Base-by-base conservation (phyloP, 2,113 vertebrate species). In the Pogonocichla stellata region DNA sequence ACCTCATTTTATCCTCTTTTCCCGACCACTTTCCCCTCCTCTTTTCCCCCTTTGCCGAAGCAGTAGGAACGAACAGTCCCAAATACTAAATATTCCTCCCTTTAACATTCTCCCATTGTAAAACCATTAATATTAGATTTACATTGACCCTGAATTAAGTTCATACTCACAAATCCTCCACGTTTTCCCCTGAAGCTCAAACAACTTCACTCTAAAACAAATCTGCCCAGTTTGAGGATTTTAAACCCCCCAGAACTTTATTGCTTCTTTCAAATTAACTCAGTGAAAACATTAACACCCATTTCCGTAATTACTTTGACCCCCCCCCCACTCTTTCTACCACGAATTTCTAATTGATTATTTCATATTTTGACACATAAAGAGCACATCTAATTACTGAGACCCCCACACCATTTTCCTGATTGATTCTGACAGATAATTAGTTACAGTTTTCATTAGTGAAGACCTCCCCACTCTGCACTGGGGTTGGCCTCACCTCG, bases 271-370 rank as follows among this genome's bases (percentile, higher is more conserved):
- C 34, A 4, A 18, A 24, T 8, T 14, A 0, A 23, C 2, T 29
- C 10, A 15, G 2, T 1, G 5, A 57, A 38, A 47, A 6, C 12
- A 48, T 25, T 4, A 50, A 34, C 24, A 20, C 7, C 8, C 8
- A 48, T 40, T 64, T 40, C 19, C 10, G 2, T 8, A 57, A 29
- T 42, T 48, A 40, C 29, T 19, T 1, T 3, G 14, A 12, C 9
- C 17, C 17, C 8, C 14, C 8, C 14, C 33, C 11, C 13, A 7
- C 6, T 26, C 14, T 28, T 54, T 47, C n/a, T 6, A 18, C 18
- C 33, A 14, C 14, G 0, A 5, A 45, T 20, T 10, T 9, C 28
- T 2, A 3, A 29, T 13, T 4, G 4, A 14, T 9, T 2, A 3
- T 40, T 16, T 22, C 4, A 33, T 13, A 7, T 45, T 53, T 33